Evolutionary conservation across 1,140 invertebrate genomes (phyloP), one percentile per base, ranked within the genome.

Genomic region (Ceratina australensis): DNA sequence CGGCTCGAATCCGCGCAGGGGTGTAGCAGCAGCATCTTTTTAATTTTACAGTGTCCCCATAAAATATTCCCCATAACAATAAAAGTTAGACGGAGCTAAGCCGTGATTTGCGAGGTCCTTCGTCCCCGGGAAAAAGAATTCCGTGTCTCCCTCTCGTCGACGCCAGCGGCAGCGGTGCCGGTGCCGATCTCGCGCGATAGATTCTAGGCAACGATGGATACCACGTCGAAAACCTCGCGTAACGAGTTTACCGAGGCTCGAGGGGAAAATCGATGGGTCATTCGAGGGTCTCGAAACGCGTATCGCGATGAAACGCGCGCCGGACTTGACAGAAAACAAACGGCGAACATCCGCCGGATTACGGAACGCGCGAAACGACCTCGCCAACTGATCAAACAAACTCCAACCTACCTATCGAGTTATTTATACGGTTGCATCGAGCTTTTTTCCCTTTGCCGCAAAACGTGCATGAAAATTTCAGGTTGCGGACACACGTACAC

Each of bases 21-120:
- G 83, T 83, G 84, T 76, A 85, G 86, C 81, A 82, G 83, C 79
- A 85, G 86, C 81, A 82, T 87, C 87, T 89, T 91, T 91, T 92
- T 92, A 92, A 92, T 91, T 92, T 91, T 91, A 91, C 90, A 91
- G 86, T 91, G 88, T 91, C 89, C 86, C 89, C 89, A 89, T 91
- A 91, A 92, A 91, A 91, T 91, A 89, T 90, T 86, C 86, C 82
- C 83, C 81, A 87, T 88, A 89, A 88, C 86, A 85, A 84, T 89
- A 89, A 90, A 90, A 89, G 86, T 88, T 71, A 81, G 75, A 80
- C 74, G 79, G 71, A 79, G 79, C 86, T 91, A 89, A 91, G 89
- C 88, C 77, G 87, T 90, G 89, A 90, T 91, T 90, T 91, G 89
- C 86, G 88, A 91, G 88, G 82, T n/a, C 67, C 8, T 20, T 79